Conservation (phyloP, 2,888 invertebrate species). For the Chymomyza fuscimana region DNA sequence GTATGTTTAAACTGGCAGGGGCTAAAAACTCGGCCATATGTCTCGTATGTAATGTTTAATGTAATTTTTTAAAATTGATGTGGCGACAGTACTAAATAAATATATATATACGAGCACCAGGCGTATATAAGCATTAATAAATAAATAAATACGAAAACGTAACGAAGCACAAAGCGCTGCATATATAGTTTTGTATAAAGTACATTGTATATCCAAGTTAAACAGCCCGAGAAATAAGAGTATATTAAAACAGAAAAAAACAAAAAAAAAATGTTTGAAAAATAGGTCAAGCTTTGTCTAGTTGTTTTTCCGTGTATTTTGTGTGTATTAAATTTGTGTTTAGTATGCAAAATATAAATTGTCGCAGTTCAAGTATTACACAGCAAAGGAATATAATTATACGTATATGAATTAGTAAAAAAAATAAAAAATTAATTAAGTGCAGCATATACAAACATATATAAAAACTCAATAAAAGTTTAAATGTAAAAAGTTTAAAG, state of each 20-base stretch:
- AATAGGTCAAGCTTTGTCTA: background rate
- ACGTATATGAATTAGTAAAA: constrained; percentile 15
- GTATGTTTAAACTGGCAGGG: constrained; percentile 43
- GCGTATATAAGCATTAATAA: too few species aligned
- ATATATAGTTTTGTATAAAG: constrained; percentile 15
- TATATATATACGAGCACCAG: too few species aligned
- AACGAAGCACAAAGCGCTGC: constrained; percentile 6
- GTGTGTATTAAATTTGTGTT: background rate
- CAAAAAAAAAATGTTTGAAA: background rate
- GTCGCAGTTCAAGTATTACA: constrained; percentile 52
- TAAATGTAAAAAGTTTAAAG: constrained; percentile 61
- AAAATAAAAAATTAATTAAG: constrained; percentile 30
- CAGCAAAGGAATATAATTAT: constrained; percentile 21
- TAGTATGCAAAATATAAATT: constrained; percentile 1
- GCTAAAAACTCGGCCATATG: constrained; percentile 18
- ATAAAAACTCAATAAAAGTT: constrained; percentile 40
- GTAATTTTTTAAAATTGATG: constrained; percentile 47
- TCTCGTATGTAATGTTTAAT: constrained; percentile 61
- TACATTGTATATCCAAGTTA: constrained; percentile 1
- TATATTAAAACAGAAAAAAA: background rate
- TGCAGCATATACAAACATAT: constrained; percentile 22
- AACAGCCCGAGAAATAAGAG: background rate
- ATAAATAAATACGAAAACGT: background rate
- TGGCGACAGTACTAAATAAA: background rate
- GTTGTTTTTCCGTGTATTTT: background rate